Conservation (phyloP, 2,888 invertebrate genomes). For the Tetrapedia diversipes region DNA sequence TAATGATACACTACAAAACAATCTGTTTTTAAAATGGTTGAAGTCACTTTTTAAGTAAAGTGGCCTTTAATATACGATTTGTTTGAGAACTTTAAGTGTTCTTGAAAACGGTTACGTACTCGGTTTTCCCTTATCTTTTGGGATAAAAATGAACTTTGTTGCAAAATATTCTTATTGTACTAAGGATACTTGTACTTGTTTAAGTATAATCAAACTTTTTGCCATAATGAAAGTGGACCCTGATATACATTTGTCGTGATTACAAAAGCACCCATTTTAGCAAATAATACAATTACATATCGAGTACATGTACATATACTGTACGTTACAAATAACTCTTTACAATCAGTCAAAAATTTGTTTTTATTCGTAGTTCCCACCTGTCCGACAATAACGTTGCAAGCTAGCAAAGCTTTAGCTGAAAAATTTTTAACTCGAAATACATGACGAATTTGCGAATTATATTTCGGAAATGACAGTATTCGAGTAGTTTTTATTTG, state of each 20-base stretch:
- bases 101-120: conserved; percentile 28
- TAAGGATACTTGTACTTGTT: conserved; percentile 58
- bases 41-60: conserved; percentile 41
- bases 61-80: conserved; percentile 29
- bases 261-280: conserved; percentile 66
- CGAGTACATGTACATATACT: conserved; percentile 56
- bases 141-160: conserved; percentile 41
- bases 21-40: conserved; percentile 23
- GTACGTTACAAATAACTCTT: conserved; percentile 60
- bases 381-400: conserved; percentile 56
- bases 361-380: conserved; percentile 53
- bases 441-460: conserved; percentile 53
- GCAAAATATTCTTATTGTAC: conserved; percentile 48
- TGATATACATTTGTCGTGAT: conserved; percentile 55
- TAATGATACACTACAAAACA: conserved; percentile 28
- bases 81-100: conserved; percentile 15
- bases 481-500: conserved; percentile 47
- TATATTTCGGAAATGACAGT: conserved; percentile 47
- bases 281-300: conserved; percentile 57
- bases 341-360: conserved; percentile 61
- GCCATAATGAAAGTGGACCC: conserved; percentile 65
- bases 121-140: conserved; percentile 6
- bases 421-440: conserved; percentile 60
- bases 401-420: conserved; percentile 56
- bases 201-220: conserved; percentile 44